Conservation (phyloP, 2,888 invertebrate genomes). For the Andricus quercusramuli region DNA sequence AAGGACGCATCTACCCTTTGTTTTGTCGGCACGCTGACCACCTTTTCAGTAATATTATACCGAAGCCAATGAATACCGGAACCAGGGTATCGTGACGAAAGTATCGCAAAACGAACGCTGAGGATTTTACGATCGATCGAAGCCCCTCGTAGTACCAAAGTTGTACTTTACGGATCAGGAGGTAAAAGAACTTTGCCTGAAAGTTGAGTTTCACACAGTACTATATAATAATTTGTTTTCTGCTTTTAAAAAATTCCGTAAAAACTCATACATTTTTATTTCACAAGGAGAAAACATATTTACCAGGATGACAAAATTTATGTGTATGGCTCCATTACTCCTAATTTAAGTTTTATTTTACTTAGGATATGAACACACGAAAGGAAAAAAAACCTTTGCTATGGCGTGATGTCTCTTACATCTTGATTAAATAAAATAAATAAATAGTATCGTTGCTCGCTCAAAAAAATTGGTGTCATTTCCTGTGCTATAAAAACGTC, state of each 20-base stretch:
- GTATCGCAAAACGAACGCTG: slow-evolving; percentile 46
- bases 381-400: too few species aligned
- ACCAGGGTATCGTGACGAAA: slow-evolving; percentile 59
- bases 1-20: slow-evolving; percentile 48
- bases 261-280: too few species aligned
- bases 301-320: not conserved
- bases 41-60: slow-evolving; percentile 69
- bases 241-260: too few species aligned
- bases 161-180: slow-evolving; percentile 1
- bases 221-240: not conserved
- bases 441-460: not conserved
- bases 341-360: not conserved
- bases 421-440: not conserved
- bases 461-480: not conserved
- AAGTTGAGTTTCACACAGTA: not conserved
- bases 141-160: slow-evolving; percentile 45
- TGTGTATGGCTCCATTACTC: not conserved
- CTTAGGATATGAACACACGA: not conserved
- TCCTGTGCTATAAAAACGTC: not conserved
- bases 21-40: slow-evolving; percentile 63
- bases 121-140: slow-evolving; percentile 60
- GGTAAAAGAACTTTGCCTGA: not conserved
- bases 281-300: too few species aligned
- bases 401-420: not conserved
- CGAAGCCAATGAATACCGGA: slow-evolving; percentile 70